Percentiles rank a stretch among this genome's conserved stretches.
Evolutionary conservation across 2,888 invertebrate genomes (phyloP).

Genomic region (Petrophora chlorosata): DNA sequence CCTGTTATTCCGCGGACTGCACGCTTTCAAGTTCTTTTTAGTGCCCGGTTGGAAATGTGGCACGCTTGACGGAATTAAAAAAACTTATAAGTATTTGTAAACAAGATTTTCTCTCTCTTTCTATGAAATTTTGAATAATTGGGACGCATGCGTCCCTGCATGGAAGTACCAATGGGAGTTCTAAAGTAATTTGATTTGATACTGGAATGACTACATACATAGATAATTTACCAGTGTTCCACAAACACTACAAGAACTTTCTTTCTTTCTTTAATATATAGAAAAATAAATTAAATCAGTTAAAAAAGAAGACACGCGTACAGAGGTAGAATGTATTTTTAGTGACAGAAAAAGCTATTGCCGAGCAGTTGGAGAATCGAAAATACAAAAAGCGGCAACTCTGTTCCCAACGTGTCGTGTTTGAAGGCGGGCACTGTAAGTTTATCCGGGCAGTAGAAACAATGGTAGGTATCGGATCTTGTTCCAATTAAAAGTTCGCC

Average conservation of each 20-base stretch:
- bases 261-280: too few relatives aligned
- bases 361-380: not conserved
- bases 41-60: not conserved
- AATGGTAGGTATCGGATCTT: constrained; percentile 23
- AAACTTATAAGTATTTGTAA: not conserved
- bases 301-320: too few relatives aligned
- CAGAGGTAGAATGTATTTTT: too few relatives aligned
- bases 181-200: too few relatives aligned
- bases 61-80: not conserved
- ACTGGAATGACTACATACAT: too few relatives aligned
- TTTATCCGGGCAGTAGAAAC: constrained; percentile 14
- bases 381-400: not conserved
- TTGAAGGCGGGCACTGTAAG: constrained; percentile 12
- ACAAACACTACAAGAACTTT: too few relatives aligned
- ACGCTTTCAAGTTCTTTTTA: constrained; percentile 4
- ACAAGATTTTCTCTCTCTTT: not conserved
- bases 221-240: too few relatives aligned
- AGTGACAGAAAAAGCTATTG: not conserved
- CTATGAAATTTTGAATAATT: not conserved
- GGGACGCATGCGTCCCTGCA: too few relatives aligned
- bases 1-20: constrained; percentile 2
- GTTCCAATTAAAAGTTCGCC: constrained; percentile 33
- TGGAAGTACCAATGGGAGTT: too few relatives aligned
- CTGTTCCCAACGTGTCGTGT: not conserved
- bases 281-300: too few relatives aligned